Conservation (phyloP, 2,888 invertebrate genomes). For the Drosophila subquinaria region DNA sequence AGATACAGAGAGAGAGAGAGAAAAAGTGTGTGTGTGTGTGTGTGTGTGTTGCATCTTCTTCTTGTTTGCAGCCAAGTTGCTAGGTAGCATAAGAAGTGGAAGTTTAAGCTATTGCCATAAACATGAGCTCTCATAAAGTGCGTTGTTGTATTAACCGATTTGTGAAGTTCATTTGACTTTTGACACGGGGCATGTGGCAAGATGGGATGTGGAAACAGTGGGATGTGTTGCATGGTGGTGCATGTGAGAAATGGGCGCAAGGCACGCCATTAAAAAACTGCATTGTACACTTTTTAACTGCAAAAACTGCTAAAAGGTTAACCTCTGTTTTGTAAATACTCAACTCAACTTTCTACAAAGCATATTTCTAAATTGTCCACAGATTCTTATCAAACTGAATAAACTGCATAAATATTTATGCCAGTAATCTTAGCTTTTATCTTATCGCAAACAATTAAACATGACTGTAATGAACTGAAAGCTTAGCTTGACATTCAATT, state of each 20-base stretch:
- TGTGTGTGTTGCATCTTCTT: slow-evolving; percentile 11
- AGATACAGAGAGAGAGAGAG: background rate
- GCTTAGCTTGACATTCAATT: background rate
- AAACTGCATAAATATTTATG: background rate
- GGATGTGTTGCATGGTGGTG: background rate
- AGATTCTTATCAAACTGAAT: slow-evolving; percentile 1
- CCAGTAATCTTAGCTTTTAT: background rate
- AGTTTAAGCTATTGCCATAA: slow-evolving; percentile 14
- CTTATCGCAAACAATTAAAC: background rate
- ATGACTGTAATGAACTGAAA: background rate
- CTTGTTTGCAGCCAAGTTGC: slow-evolving; percentile 33
- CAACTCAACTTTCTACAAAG: background rate
- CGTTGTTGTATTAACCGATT: slow-evolving; percentile 56
- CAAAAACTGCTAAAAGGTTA: slow-evolving; percentile 6
- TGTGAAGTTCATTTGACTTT: slow-evolving; percentile 58
- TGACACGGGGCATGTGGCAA: slow-evolving; percentile 11
- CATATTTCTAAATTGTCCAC: background rate
- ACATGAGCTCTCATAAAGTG: slow-evolving; percentile 45
- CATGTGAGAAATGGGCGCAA: slow-evolving; percentile 26
- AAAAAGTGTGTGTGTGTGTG: background rate
- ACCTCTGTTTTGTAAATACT: background rate
- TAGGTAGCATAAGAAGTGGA: slow-evolving; percentile 27
- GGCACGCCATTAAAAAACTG: slow-evolving; percentile 33
- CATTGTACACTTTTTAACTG: slow-evolving; percentile 8
- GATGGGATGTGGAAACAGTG: background rate